These are phyloP conservation scores for Cryptus armator DNA, from an alignment of 2,888 invertebrate species.

Conservation along the genomic window DNA sequence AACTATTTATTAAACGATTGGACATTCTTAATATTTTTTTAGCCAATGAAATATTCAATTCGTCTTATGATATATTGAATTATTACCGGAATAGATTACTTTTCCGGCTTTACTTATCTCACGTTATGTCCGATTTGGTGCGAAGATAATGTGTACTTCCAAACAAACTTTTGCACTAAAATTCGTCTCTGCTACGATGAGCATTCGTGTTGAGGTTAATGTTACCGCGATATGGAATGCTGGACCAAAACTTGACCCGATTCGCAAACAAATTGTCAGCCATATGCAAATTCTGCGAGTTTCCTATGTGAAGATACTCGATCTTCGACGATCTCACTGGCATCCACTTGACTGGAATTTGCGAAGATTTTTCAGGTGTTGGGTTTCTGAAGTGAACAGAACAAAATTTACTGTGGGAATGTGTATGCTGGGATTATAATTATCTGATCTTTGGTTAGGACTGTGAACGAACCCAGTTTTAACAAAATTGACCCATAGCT, in stretches of 20 bases:
- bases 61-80: no score
- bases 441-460: no score
- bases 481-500: conserved; percentile 92
- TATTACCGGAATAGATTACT: no score
- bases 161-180: conserved; percentile 57
- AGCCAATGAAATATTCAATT: no score
- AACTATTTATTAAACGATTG: background rate
- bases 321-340: conserved; percentile 85
- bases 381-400: conserved; percentile 87
- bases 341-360: conserved; percentile 87
- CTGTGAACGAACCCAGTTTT: conserved; percentile 87
- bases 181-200: conserved; percentile 69
- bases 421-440: no score
- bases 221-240: conserved; percentile 78
- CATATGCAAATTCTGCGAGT: conserved; percentile 86
- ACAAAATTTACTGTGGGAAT: no score
- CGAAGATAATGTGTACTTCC: no score
- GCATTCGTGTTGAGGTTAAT: background rate
- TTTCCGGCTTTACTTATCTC: no score
- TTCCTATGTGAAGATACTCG: conserved; percentile 87
- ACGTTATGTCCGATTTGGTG: no score
- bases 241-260: conserved; percentile 89
- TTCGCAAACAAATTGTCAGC: conserved; percentile 86
- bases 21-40: no score
- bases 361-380: conserved; percentile 86